These are phyloP conservation scores for Pangasius mekongensis DNA, from an alignment of 2,797 vertebrate species.

Conservation along the genomic window DNA sequence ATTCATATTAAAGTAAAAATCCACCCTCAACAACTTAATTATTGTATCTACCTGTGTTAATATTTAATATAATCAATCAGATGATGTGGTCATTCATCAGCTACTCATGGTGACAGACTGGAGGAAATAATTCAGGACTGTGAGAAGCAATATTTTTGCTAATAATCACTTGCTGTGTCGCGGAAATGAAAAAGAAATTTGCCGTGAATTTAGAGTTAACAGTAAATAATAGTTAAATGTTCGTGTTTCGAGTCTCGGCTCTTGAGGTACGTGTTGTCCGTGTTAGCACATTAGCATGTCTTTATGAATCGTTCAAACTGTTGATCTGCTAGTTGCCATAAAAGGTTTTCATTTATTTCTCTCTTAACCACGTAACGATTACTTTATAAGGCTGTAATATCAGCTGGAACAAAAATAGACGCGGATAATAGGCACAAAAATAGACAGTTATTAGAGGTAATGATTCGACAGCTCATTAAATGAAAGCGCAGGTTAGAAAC, in stretches of 20 bases:
- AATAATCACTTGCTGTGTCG: no score
- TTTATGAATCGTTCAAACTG: background rate
- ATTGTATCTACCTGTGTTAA: no score
- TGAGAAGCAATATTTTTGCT: no score
- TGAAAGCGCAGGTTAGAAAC: background rate
- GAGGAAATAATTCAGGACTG: no score
- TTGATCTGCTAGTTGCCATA: background rate
- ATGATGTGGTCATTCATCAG: no score
- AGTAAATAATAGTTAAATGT: no score
- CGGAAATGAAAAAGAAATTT: no score
- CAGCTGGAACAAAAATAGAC: constrained; percentile 9
- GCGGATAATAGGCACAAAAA: background rate
- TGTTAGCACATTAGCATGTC: background rate
- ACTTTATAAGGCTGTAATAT: background rate
- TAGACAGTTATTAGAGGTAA: constrained; percentile 7
- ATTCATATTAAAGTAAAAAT: no score
- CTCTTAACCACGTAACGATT: background rate
- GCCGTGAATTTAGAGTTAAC: no score
- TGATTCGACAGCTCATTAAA: background rate
- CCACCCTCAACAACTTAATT: no score
- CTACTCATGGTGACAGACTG: no score
- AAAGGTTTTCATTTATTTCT: background rate
- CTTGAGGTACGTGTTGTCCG: background rate
- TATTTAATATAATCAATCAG: no score
- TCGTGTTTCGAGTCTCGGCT: background rate